Base-by-base conservation (phyloP, 2,113 vertebrate genomes). In the Entelurus aequoreus region DNA sequence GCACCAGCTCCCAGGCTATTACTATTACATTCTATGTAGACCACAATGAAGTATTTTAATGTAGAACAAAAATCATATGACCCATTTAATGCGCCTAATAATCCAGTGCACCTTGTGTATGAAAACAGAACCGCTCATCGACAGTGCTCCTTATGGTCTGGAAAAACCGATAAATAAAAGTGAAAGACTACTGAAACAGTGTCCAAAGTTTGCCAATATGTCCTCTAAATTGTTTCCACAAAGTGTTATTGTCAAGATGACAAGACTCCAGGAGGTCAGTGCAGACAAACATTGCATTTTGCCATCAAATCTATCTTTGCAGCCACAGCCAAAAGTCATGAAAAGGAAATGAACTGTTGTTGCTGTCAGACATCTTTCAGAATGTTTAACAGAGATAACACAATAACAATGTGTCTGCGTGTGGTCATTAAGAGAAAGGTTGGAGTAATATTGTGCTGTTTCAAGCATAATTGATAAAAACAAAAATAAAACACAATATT, bases 301-400 rank as follows among this genome's bases (percentile, higher is more conserved):
- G 54, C 54, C 55, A 57, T 57, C 55, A 57, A 15, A 53, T 54
- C 40, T 44, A n/a, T 36, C 19, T 56, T 11, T 65, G 49, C 48
- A 48, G 46, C 48, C 48, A 60, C 6, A 16, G 42, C n/a, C 21
- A 42, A 28, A 51, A 40, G 13, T 66, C 74, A 66, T 51, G 15
- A 9, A 11, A 40, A 60, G 16, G 44, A 50, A 21, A 14, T 5
- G 36, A 60, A 62, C 37, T 16, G 56, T 35, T 53, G 52, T 60
- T 54, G 19, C 13, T 1, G 6, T 15, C 61, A 64, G 7, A 63
- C 74, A 65, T 69, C 12, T 19, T 63, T 63, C 60, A 54, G n/a
- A 75, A 75, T 58, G 60, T 15, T 65, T 48, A 49, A 48, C 47
- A 28, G 15, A 37, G 36, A 46, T 3, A 46, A 46, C 3, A 46